phyloP scores from a whole-genome alignment of 2,888 invertebrate species.

The Dynastes hyllus region DNA sequence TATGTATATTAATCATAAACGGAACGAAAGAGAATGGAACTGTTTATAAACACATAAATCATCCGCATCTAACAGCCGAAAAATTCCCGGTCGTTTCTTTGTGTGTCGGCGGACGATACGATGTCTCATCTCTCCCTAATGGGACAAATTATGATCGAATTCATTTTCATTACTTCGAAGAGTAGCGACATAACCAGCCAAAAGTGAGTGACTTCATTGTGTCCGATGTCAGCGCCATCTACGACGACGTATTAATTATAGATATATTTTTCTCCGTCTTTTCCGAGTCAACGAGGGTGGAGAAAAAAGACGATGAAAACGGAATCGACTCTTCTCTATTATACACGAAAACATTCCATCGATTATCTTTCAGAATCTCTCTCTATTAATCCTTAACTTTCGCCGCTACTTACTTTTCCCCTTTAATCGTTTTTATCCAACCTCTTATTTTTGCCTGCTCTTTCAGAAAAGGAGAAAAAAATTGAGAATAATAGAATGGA shows the following conservation, averaged over 20 bases:
- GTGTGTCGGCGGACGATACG: conserved; percentile 2
- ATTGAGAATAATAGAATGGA: background rate
- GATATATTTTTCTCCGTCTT: conserved; percentile 1
- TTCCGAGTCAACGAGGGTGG: background rate
- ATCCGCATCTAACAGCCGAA: background rate
- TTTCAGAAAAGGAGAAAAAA: background rate
- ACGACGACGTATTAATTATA: conserved; percentile 35
- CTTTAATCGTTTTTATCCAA: background rate
- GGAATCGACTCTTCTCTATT: conserved; percentile 1
- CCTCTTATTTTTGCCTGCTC: background rate
- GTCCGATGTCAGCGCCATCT: conserved; percentile 23
- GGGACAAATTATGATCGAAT: conserved; percentile 47
- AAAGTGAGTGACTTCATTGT: conserved; percentile 35
- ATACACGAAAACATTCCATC: background rate
- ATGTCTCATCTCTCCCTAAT: background rate
- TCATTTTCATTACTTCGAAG: conserved; percentile 40
- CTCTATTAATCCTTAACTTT: background rate
- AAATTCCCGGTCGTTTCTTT: conserved; percentile 27
- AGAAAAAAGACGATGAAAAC: background rate
- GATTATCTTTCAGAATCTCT: background rate
- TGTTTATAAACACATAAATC: conserved; percentile 43
- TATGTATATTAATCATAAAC: conserved; percentile 29
- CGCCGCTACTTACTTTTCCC: conserved; percentile 3
- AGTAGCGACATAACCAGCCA: conserved; percentile 24
- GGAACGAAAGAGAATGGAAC: background rate